Evolutionary conservation across 2,888 invertebrate genomes (phyloP).

Genomic region (Archips xylosteana): DNA sequence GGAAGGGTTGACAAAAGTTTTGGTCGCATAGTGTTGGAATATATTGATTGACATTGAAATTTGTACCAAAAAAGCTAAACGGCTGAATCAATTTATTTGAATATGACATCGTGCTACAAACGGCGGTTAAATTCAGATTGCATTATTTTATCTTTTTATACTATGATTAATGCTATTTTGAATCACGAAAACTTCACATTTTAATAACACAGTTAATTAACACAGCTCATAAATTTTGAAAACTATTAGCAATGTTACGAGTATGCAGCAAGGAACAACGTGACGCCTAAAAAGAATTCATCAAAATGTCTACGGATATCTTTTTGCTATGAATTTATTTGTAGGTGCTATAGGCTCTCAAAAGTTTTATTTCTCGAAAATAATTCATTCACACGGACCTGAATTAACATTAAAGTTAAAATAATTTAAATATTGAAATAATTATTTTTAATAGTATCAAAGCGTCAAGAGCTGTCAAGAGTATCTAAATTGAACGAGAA

Average conservation of each 20-base stretch:
- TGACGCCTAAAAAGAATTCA: not conserved
- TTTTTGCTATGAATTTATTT: constrained; percentile 13
- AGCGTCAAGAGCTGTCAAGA: no score
- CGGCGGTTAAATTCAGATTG: no score
- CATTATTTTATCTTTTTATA: no score
- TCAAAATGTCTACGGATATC: not conserved
- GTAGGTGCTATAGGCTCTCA: constrained; percentile 13
- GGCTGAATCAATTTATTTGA: not conserved
- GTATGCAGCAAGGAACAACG: not conserved
- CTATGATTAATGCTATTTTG: no score
- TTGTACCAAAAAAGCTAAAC: not conserved
- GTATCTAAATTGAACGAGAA: no score
- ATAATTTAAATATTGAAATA: no score
- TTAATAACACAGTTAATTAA: not conserved
- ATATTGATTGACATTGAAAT: not conserved
- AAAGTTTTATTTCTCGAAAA: not conserved
- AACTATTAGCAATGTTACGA: not conserved
- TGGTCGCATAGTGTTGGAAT: constrained; percentile 5
- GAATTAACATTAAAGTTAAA: no score
- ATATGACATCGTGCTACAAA: not conserved
- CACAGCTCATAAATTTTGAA: not conserved
- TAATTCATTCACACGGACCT: no score
- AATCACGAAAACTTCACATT: no score
- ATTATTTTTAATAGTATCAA: no score
- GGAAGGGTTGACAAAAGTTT: constrained; percentile 54